phyloP scores from a whole-genome alignment of 2,797 vertebrate genomes.

The Sebastes steindachneri region DNA sequence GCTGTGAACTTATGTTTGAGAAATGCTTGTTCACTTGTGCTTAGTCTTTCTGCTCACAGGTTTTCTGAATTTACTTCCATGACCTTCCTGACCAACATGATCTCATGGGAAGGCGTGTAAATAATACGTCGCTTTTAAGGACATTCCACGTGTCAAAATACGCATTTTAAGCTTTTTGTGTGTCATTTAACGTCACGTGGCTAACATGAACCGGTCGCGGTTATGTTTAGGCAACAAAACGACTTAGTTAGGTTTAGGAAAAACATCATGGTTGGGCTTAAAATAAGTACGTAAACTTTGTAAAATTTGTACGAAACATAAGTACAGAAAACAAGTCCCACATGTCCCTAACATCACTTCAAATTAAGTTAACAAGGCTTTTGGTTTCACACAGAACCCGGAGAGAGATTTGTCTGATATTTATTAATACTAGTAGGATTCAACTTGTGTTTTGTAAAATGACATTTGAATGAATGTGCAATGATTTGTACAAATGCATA shows the following conservation, averaged over 20 bases:
- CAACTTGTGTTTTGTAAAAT: no score
- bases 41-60: background rate
- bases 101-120: background rate
- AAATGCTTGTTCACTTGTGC: background rate
- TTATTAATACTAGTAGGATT: background rate
- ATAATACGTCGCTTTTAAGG: fast-evolving
- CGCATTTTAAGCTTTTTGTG: background rate
- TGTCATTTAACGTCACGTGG: fast-evolving
- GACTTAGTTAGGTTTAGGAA: background rate
- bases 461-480: no score
- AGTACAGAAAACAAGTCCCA: no score
- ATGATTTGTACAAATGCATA: no score
- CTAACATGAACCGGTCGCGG: background rate
- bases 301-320: background rate
- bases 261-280: background rate
- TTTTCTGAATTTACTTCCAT: background rate
- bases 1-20: background rate
- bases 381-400: no score
- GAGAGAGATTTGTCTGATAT: no score
- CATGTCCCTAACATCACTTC: no score
- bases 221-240: background rate
- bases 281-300: background rate
- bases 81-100: background rate
- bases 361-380: no score
- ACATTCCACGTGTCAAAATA: background rate